Percentiles rank a stretch among this genome's conserved stretches.
Conservation (phyloP, 2,797 vertebrate species). For the Enteromius anoplus region DNA sequence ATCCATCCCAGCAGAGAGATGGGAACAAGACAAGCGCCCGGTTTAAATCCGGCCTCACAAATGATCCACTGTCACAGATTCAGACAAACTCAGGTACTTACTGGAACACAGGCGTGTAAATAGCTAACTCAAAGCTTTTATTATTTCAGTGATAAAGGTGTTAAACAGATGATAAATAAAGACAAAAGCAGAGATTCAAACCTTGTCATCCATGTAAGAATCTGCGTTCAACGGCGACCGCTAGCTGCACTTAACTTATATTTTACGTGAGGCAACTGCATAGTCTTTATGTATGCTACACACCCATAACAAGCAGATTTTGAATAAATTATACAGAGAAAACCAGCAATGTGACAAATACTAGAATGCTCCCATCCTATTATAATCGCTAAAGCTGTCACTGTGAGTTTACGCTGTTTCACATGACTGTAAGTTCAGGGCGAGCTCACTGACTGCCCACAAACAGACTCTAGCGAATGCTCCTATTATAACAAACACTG, state of each 20-base stretch:
- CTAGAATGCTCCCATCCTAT: slow-evolving; percentile 12
- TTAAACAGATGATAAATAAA: background rate
- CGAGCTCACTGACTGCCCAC: slow-evolving; percentile 15
- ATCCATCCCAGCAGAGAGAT: background rate
- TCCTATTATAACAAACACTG: slow-evolving; percentile 26
- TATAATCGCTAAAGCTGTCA: slow-evolving; percentile 30
- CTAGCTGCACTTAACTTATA: background rate
- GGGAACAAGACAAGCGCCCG: slow-evolving; percentile 1
- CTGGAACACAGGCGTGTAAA: background rate
- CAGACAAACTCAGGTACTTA: background rate
- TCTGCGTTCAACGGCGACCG: too few species aligned
- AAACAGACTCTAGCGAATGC: slow-evolving; percentile 14
- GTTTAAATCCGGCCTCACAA: background rate
- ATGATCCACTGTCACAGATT: background rate
- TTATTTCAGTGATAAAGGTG: background rate
- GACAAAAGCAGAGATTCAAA: background rate
- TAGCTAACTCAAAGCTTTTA: background rate
- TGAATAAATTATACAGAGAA: slow-evolving; percentile 22
- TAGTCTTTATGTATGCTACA: slow-evolving; percentile 5
- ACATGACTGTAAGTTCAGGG: slow-evolving; percentile 19
- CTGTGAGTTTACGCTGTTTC: slow-evolving; percentile 7
- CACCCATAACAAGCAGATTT: slow-evolving; percentile 20
- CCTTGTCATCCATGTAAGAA: background rate
- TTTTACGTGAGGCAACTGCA: slow-evolving; percentile 10
- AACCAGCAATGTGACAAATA: slow-evolving; percentile 5